phyloP scores from a whole-genome alignment of 1,140 invertebrate species.

The Reticulitermes speratus region DNA sequence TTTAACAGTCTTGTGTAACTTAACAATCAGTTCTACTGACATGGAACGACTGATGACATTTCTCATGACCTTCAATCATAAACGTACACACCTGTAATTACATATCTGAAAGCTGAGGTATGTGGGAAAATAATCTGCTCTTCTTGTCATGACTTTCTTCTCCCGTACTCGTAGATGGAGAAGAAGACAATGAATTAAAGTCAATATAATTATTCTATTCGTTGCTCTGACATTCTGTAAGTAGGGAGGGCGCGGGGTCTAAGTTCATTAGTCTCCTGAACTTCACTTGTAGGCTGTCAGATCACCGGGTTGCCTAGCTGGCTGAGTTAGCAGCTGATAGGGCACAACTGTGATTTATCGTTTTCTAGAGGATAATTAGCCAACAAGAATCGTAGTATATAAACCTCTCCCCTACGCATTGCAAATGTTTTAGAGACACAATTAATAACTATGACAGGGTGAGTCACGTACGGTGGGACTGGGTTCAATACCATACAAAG shows the following conservation, averaged over 20 bases:
- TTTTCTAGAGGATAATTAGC: neutral
- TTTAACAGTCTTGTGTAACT: too few relatives aligned
- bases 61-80: neutral
- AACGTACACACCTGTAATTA: neutral
- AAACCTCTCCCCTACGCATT: neutral
- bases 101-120: neutral
- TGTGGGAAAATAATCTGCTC: neutral
- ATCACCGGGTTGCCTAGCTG: neutral
- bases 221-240: neutral
- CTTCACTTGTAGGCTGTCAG: constrained; percentile 10
- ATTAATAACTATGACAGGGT: constrained; percentile 5
- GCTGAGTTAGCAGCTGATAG: constrained; percentile 1
- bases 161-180: too few relatives aligned
- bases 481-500: neutral
- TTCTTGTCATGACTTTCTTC: neutral
- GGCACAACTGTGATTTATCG: constrained; percentile 3
- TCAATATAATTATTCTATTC: constrained; percentile 20
- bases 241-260: neutral
- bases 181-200: constrained; percentile 1
- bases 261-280: constrained; percentile 2
- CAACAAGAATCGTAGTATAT: neutral
- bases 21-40: too few relatives aligned
- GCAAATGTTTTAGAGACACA: neutral
- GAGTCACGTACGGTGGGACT: neutral
- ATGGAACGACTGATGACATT: neutral